Percentiles rank a stretch among this genome's conserved stretches.
Evolutionary conservation across 2,113 vertebrate genomes (phyloP).

Genomic region (Platichthys stellatus): DNA sequence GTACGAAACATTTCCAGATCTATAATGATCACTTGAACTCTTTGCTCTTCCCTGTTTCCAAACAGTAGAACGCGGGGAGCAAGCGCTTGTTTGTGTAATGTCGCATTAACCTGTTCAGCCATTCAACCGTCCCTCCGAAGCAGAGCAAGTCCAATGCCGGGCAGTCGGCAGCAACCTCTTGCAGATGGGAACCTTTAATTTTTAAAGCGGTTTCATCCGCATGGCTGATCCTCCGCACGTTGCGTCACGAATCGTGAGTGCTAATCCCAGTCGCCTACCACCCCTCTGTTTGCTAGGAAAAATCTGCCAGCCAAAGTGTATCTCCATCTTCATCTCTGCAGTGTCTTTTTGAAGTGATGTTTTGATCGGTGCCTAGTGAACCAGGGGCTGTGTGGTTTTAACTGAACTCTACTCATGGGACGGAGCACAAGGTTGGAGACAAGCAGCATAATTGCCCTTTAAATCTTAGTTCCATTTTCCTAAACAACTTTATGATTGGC

Average conservation of each 20-base stretch:
- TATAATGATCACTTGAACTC: conserved; percentile 80
- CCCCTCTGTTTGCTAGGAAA: conserved; percentile 43
- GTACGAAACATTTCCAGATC: conserved; percentile 62
- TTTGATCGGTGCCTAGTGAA: conserved; percentile 69
- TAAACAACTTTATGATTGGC: neutral
- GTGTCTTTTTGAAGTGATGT: conserved; percentile 67
- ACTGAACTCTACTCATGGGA: conserved; percentile 63
- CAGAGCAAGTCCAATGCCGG: conserved; percentile 51
- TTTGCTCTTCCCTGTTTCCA: conserved; percentile 62
- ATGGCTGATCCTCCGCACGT: conserved; percentile 67
- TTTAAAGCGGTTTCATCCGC: conserved; percentile 80
- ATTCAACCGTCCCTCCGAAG: conserved; percentile 71
- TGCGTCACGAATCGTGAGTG: conserved; percentile 72
- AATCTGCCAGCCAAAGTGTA: conserved; percentile 53
- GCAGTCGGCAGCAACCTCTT: conserved; percentile 45
- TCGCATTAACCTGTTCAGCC: conserved; percentile 75
- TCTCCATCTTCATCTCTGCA: conserved; percentile 50
- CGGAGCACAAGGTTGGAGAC: conserved; percentile 20
- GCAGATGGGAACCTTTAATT: conserved; percentile 81
- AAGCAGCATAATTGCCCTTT: conserved; percentile 35
- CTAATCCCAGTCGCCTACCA: conserved; percentile 69
- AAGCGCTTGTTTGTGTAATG: conserved; percentile 75
- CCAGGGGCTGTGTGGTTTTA: conserved; percentile 48
- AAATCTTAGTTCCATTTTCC: conserved; percentile 17
- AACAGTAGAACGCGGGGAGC: conserved; percentile 50